Evolutionary conservation across 2,888 invertebrate genomes (phyloP).

Genomic region (Cataglyphis cursor): DNA sequence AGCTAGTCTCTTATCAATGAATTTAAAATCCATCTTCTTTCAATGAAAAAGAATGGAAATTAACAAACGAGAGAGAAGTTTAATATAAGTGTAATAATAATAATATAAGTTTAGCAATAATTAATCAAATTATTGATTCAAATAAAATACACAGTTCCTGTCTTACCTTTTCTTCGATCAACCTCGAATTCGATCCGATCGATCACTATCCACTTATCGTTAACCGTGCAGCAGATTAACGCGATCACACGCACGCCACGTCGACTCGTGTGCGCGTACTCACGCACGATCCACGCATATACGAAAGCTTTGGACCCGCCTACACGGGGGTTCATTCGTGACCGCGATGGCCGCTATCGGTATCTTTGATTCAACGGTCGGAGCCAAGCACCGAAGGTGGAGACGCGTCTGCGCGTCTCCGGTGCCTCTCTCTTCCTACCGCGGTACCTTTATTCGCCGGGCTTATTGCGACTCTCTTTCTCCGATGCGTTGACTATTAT

Average conservation of each 20-base stretch:
- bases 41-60: not conserved
- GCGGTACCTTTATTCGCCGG: slow-evolving; percentile 72
- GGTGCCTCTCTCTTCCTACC: slow-evolving; percentile 66
- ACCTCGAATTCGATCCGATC: not conserved
- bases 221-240: not conserved
- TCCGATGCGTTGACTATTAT: slow-evolving; percentile 47
- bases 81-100: too few species aligned
- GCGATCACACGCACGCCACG: not conserved
- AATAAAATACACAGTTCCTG: not conserved
- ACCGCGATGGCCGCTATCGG: slow-evolving; percentile 85
- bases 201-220: not conserved
- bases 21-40: not conserved
- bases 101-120: not conserved
- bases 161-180: not conserved
- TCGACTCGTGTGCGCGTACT: not conserved
- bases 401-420: slow-evolving; percentile 83
- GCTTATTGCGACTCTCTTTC: slow-evolving; percentile 71
- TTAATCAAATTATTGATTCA: not conserved
- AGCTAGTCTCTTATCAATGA: not conserved
- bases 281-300: slow-evolving; percentile 4
- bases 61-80: not conserved
- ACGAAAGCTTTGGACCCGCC: slow-evolving; percentile 83
- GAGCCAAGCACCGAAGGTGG: slow-evolving; percentile 80
- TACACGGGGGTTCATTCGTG: slow-evolving; percentile 83
- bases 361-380: slow-evolving; percentile 79